phyloP scores from a whole-genome alignment of 2,888 invertebrate species.

The Trissolcus brochymenae region DNA sequence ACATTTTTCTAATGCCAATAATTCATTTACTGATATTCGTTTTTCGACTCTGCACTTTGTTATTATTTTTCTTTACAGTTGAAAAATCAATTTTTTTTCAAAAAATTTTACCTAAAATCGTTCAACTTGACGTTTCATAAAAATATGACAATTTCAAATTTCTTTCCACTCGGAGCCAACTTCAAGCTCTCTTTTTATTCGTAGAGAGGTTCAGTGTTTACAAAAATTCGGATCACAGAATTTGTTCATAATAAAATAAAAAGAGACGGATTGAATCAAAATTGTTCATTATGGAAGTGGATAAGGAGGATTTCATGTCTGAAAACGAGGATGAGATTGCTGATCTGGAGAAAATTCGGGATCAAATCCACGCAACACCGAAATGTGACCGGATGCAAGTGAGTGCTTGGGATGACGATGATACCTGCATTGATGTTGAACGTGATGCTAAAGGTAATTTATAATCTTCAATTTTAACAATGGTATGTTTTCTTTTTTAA shows the following conservation, averaged over 20 bases:
- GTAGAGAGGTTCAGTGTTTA: no score
- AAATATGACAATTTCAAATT: neutral
- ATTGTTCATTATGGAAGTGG: slow-evolving; percentile 10
- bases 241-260: no score
- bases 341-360: slow-evolving; percentile 67
- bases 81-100: no score
- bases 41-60: no score
- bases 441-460: slow-evolving; percentile 84
- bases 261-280: no score
- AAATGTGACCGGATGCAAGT: slow-evolving; percentile 78
- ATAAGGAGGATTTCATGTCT: slow-evolving; percentile 63
- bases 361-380: slow-evolving; percentile 66
- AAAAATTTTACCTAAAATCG: no score
- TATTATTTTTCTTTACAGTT: no score
- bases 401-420: slow-evolving; percentile 90
- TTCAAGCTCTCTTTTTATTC: neutral
- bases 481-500: no score
- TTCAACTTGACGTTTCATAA: neutral
- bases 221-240: no score
- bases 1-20: no score
- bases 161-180: neutral
- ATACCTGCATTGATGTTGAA: slow-evolving; percentile 83
- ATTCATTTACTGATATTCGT: no score
- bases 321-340: slow-evolving; percentile 69
- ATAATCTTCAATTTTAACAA: slow-evolving; percentile 9